These are phyloP conservation scores for Corynorhinus townsendii DNA, from an alignment of 2,113 vertebrate species.

Conservation along the genomic window DNA sequence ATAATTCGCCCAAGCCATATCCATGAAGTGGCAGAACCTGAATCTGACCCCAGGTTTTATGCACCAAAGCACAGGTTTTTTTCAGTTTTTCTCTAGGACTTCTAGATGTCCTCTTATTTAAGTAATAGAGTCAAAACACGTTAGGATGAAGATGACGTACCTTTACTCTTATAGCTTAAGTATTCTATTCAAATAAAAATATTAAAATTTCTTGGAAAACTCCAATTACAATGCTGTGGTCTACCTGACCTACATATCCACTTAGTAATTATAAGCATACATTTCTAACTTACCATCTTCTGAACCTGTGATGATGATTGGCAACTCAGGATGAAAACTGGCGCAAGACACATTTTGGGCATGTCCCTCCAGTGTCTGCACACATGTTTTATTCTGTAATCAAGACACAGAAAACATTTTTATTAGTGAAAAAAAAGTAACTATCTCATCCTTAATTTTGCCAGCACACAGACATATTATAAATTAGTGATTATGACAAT, in stretches of 20 bases:
- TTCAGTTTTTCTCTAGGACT: background rate
- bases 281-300: slow-evolving; percentile 90
- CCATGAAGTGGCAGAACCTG: background rate
- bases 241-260: background rate
- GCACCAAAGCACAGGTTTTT: background rate
- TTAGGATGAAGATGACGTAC: background rate
- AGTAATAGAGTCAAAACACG: background rate
- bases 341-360: slow-evolving; percentile 98
- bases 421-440: slow-evolving; percentile 24
- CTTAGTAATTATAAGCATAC: background rate
- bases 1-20: background rate
- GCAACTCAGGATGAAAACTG: slow-evolving; percentile 97
- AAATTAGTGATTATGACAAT: background rate
- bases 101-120: background rate
- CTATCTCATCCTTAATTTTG: background rate
- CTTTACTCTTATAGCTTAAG: background rate
- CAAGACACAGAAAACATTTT: background rate
- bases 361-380: slow-evolving; percentile 97
- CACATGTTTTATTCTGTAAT: slow-evolving; percentile 96
- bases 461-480: background rate
- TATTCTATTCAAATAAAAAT: background rate
- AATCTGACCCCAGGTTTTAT: background rate
- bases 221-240: background rate
- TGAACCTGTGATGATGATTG: slow-evolving; percentile 98
- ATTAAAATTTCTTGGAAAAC: background rate